phyloP scores from a whole-genome alignment of 2,113 vertebrate genomes.

The Chaetodon trifascialis region DNA sequence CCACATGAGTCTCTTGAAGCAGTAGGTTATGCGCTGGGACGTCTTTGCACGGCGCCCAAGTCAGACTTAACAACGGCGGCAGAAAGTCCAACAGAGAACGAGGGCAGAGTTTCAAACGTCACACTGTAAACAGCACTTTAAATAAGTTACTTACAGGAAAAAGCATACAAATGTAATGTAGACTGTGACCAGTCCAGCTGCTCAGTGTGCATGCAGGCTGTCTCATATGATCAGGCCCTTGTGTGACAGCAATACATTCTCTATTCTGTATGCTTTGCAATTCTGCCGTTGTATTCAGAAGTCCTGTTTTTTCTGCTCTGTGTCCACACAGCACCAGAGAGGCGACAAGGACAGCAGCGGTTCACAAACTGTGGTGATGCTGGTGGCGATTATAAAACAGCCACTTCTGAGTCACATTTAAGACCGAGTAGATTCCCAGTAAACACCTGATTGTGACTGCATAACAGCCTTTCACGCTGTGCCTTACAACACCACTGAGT shows the following conservation, averaged over 20 bases:
- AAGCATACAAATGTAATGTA: too few relatives aligned
- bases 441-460: slow-evolving; percentile 7
- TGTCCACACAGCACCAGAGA: slow-evolving; percentile 10
- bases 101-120: slow-evolving; percentile 30
- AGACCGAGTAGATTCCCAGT: slow-evolving; percentile 10
- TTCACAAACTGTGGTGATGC: neutral
- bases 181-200: neutral
- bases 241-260: slow-evolving; percentile 13
- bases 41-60: slow-evolving; percentile 16
- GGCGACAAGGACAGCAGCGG: neutral
- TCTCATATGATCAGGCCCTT: neutral
- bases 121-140: slow-evolving; percentile 15
- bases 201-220: neutral
- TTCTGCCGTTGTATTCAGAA: slow-evolving; percentile 6
- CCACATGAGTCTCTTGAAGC: neutral
- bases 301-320: neutral
- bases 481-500: slow-evolving; percentile 27
- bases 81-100: neutral
- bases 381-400: slow-evolving; percentile 18
- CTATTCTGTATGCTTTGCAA: slow-evolving; percentile 19
- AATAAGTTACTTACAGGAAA: neutral
- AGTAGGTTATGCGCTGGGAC: neutral
- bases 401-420: slow-evolving; percentile 18
- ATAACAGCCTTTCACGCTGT: slow-evolving; percentile 20
- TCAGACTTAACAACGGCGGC: neutral